These are phyloP conservation scores for Caenorhabditis becei DNA, from an alignment of 2,888 invertebrate genomes.

Conservation along the genomic window DNA sequence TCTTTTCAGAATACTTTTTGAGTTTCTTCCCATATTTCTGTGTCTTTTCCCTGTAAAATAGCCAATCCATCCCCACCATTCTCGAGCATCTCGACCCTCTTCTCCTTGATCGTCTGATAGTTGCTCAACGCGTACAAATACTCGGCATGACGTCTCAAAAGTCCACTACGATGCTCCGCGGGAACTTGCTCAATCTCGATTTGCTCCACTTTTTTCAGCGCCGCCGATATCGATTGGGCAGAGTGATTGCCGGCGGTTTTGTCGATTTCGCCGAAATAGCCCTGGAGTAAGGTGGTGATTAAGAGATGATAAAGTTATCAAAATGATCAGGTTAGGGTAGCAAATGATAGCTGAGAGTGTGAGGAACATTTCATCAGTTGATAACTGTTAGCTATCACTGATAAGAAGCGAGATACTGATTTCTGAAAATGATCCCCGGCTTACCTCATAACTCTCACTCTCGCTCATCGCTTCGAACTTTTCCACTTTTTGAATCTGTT, in stretches of 20 bases:
- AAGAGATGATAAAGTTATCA: no score
- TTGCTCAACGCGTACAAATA: slow-evolving; percentile 57
- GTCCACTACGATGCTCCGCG: slow-evolving; percentile 32
- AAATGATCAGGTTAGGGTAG: no score
- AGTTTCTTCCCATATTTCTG: not conserved
- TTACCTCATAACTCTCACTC: slow-evolving; percentile 1
- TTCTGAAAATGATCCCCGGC: no score
- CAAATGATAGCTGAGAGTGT: no score
- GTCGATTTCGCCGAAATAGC: slow-evolving; percentile 45
- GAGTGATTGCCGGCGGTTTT: slow-evolving; percentile 10
- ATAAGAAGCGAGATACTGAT: no score
- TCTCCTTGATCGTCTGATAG: slow-evolving; percentile 36
- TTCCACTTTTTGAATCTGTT: not conserved
- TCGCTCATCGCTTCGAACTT: not conserved
- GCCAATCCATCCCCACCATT: slow-evolving; percentile 28
- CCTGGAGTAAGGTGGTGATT: not conserved
- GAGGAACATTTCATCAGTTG: no score
- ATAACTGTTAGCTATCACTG: no score
- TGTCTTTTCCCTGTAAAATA: no score
- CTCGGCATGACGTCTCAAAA: slow-evolving; percentile 53
- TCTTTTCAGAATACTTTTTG: not conserved
- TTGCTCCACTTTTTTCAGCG: slow-evolving; percentile 21
- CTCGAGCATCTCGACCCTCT: slow-evolving; percentile 44
- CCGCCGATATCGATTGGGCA: slow-evolving; percentile 3
- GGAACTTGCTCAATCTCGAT: slow-evolving; percentile 23